Evolutionary conservation across 2,888 invertebrate species (phyloP).

Genomic region (Monopis laevigella): DNA sequence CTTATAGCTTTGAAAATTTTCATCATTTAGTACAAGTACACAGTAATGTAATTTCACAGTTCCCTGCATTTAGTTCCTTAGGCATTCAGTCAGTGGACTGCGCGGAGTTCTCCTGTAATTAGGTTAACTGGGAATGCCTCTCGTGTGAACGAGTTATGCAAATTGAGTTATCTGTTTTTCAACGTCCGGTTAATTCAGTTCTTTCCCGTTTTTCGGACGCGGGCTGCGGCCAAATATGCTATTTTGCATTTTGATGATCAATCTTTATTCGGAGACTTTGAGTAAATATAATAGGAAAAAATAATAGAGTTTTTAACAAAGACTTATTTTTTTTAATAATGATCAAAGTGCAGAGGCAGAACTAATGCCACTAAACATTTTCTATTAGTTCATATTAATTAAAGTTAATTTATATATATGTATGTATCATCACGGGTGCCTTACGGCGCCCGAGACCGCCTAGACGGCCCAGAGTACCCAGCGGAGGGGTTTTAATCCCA

Average conservation of each 20-base stretch:
- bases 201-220: conserved; percentile 36
- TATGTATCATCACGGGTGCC: too few species aligned
- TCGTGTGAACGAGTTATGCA: conserved; percentile 55
- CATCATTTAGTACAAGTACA: too few species aligned
- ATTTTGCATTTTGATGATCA: conserved; percentile 61
- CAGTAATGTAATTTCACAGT: too few species aligned
- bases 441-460: not conserved
- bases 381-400: too few species aligned
- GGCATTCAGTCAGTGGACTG: not conserved
- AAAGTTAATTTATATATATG: too few species aligned
- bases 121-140: conserved; percentile 41
- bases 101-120: conserved; percentile 35
- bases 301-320: too few species aligned
- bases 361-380: too few species aligned
- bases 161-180: conserved; percentile 58
- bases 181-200: conserved; percentile 58
- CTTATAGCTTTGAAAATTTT: too few species aligned
- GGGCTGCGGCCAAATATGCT: conserved; percentile 41
- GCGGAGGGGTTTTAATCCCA: too few species aligned
- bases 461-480: not conserved
- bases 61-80: too few species aligned
- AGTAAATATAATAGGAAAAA: conserved; percentile 8
- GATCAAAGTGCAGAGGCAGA: too few species aligned
- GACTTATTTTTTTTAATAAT: too few species aligned
- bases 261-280: conserved; percentile 25